Evolutionary conservation across 1,140 invertebrate genomes (phyloP).

Genomic region (Alviniconcha marisindica): DNA sequence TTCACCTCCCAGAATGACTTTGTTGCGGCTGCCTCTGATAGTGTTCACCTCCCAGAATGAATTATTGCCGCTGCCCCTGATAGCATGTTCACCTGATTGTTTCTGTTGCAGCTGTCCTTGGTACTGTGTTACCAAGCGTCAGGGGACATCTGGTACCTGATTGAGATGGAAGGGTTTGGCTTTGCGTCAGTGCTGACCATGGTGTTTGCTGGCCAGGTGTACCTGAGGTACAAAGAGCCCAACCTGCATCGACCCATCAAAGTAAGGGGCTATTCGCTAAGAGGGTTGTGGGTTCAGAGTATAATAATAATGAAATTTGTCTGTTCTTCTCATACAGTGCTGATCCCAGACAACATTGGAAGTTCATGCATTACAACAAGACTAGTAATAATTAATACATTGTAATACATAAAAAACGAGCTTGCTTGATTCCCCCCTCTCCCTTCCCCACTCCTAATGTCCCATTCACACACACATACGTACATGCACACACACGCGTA

Average conservation of each 20-base stretch:
- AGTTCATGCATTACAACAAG: too few relatives aligned
- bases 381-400: too few relatives aligned
- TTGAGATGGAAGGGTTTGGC: constrained; percentile 72
- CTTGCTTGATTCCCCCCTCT: too few relatives aligned
- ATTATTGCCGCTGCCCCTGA: too few relatives aligned
- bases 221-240: constrained; percentile 67
- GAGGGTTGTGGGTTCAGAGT: not conserved
- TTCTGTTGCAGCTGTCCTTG: constrained; percentile 62
- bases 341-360: not conserved
- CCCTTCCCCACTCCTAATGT: too few relatives aligned
- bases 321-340: not conserved
- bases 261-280: constrained; percentile 41
- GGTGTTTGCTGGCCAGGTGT: constrained; percentile 70
- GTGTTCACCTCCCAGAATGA: too few relatives aligned
- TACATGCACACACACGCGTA: too few relatives aligned
- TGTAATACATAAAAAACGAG: too few relatives aligned
- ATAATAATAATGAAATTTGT: not conserved
- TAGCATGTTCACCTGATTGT: too few relatives aligned
- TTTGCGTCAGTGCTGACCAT: constrained; percentile 68
- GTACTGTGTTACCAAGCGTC: constrained; percentile 62
- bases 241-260: constrained; percentile 67
- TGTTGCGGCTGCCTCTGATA: too few relatives aligned
- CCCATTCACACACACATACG: too few relatives aligned
- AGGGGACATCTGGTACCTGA: constrained; percentile 69
- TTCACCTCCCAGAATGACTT: too few relatives aligned